Evolutionary conservation across 2,797 vertebrate genomes (phyloP), one percentile per base, ranked within the genome.

Genomic region (Tachyglossus aculeatus): DNA sequence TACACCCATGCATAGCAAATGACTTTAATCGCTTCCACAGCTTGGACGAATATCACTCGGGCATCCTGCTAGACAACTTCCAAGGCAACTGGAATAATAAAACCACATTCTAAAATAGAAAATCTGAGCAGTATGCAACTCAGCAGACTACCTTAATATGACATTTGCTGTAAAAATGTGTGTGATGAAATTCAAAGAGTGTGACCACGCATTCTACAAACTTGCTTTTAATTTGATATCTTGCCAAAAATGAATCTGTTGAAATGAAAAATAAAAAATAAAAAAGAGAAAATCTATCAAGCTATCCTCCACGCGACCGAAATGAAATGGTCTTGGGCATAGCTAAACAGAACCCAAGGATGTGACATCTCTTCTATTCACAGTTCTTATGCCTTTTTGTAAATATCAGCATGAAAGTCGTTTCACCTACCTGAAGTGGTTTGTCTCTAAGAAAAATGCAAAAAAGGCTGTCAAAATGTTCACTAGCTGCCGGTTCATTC

Each of bases 381-480:
- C 64, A 88, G 80, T 88, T 87, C 83, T 8, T 71, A 77, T 51
- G 39, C 27, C 40, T 85, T 69, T 65, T 78, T 63, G 71, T 68
- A 89, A 89, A 90, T 60, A 86, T 69, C 75, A 86, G 60, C 78
- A 88, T 74, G 79, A 89, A 73, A 85, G 80, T 82, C 14, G 8
- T 84, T 88, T 88, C 48, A 88, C 96, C 86, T 94, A 99, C 98
- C 97, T 98, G 94, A 97, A 96, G 91, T 96, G 93, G 93, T 85
- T 92, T 76, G 94, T 94, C 92, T 95, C 94, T 94, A 96, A 92
- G 90, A 96, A 93, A 92, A 94, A 96, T 77, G 94, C 93, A 88
- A 97, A 93, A 86, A 99, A 95, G 94, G 95, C 95, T 94, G 95
- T 95, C 92, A 97, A 88, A 94, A 97, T 93, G 91, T 93, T 95